Evolutionary conservation across 2,797 vertebrate genomes (phyloP).

Genomic region (Myotis daubentonii): DNA sequence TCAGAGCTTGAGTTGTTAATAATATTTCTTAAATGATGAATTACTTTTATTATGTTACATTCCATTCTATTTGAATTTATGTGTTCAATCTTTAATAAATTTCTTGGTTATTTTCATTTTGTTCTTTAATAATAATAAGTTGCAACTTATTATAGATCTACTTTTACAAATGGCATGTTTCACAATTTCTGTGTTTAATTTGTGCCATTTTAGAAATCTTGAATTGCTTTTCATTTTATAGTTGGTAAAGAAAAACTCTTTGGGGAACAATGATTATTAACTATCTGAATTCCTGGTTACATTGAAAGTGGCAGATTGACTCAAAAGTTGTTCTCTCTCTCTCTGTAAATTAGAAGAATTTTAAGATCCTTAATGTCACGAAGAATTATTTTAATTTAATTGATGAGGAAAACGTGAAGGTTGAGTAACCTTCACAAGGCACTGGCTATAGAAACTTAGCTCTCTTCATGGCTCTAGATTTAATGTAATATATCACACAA

Average conservation of each 20-base stretch:
- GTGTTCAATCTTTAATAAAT: neutral
- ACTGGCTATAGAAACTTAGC: neutral
- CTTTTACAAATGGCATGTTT: neutral
- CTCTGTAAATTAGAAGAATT: neutral
- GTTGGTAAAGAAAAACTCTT: neutral
- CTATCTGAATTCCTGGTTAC: neutral
- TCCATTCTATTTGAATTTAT: neutral
- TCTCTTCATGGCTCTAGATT: neutral
- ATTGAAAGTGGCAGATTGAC: neutral
- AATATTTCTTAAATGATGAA: conserved; percentile 6
- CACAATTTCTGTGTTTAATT: neutral
- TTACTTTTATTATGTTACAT: neutral
- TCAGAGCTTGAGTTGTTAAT: neutral
- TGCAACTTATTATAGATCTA: neutral
- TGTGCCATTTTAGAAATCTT: neutral
- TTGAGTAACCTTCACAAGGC: neutral
- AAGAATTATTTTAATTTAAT: conserved; percentile 31
- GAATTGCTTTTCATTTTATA: neutral
- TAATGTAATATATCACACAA: neutral
- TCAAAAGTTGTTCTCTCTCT: neutral
- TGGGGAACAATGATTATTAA: neutral
- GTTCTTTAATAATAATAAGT: neutral
- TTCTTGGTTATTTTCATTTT: neutral
- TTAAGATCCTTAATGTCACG: neutral
- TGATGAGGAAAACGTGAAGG: neutral